phyloP scores from a whole-genome alignment of 2,113 vertebrate genomes.

The Leiothrix lutea region DNA sequence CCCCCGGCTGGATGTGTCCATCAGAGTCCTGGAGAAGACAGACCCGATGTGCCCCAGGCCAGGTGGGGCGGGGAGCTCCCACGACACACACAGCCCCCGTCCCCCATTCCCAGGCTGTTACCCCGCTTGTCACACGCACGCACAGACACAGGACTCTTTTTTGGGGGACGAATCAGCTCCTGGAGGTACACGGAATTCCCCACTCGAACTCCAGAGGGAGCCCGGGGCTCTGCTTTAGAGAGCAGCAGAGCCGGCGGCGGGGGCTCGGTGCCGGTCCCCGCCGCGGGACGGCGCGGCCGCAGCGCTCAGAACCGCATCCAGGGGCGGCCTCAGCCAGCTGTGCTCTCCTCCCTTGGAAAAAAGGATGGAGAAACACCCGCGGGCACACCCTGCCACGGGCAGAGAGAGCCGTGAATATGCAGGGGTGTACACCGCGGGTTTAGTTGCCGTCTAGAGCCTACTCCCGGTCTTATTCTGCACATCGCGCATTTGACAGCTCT shows the following conservation, averaged over 20 bases:
- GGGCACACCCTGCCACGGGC: background rate
- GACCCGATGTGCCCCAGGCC: background rate
- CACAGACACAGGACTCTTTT: rapidly evolving
- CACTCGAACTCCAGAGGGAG: slow-evolving; percentile 40
- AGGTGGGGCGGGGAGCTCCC: background rate
- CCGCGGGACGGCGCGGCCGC: background rate
- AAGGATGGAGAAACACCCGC: rapidly evolving
- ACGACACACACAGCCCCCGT: rapidly evolving
- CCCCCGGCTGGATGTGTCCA: no score
- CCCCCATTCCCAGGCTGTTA: rapidly evolving
- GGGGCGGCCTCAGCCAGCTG: rapidly evolving
- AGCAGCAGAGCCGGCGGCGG: rapidly evolving
- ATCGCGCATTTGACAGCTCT: rapidly evolving
- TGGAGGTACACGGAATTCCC: background rate
- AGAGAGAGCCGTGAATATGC: rapidly evolving
- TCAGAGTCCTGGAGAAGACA: background rate
- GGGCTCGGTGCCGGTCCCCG: background rate
- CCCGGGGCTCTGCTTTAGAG: slow-evolving; percentile 15
- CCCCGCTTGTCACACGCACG: rapidly evolving
- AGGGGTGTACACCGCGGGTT: rapidly evolving
- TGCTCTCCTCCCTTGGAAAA: background rate
- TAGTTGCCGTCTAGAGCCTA: background rate
- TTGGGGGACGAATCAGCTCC: rapidly evolving
- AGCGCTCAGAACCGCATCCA: rapidly evolving
- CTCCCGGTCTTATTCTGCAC: rapidly evolving